Base-by-base conservation (phyloP, 2,888 invertebrate species). In the Cheilosia soror region DNA sequence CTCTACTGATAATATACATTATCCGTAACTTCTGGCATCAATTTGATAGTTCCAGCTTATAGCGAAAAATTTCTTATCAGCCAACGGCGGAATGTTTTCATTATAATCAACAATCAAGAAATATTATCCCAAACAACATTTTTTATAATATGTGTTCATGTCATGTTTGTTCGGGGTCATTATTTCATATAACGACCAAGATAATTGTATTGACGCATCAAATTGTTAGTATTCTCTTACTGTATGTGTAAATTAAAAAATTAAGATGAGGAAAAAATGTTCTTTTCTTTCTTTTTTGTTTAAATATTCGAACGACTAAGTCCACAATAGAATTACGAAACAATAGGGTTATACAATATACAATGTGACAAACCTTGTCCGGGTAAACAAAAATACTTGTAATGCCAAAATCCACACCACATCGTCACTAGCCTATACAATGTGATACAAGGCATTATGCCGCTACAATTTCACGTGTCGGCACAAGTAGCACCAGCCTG, bases 1-100 rank as follows among this genome's bases (percentile, higher is more conserved):
- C 42, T 53, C 63, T 44, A 75, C 58, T 79, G 73, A 66, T 53
- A 47, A 68, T 49, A 13, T 47, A 49, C 7, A 44, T 55, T 3
- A 11, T 78, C 37, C 27, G 6, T n/a, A 15, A 25, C 40, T 29
- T 7, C 15, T 33, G n/a, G 44, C 33, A 53, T 72, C 40, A 37
- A 13, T 37, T 53, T 11, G 7, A 55, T 4, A 58, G n/a, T 49
- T 2, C 0, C 31, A 7, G 5, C 25, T 11, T 31, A 31, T 37
- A 37, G 7, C 9, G 4, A 11, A 37, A 37, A 37, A 0, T 4
- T 15, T 57, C 72, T 79, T 79, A 79, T 78, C 78, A 65, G 11
- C 20, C 20, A 20, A 20, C 9, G 15, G n/a, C 15, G 40, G 33
- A 33, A 2, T 47, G 44, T 29, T 57, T 37, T 11, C 0, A 9